Base-by-base conservation (phyloP, 2,888 invertebrate genomes). In the Dasysyrphus tricinctus region DNA sequence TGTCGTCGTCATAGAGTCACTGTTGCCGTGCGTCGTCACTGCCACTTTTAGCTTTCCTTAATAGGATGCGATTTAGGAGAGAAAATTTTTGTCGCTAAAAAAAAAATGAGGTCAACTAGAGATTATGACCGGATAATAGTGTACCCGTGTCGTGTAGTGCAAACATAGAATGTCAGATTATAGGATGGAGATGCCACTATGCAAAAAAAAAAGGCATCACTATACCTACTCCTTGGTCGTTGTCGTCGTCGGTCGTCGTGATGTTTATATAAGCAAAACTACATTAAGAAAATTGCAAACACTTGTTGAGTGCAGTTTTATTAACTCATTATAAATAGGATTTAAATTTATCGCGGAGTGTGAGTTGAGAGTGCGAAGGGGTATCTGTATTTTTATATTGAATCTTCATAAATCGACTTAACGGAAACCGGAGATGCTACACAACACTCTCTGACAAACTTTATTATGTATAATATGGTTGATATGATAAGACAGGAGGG, bases 71-170 rank as follows among this genome's bases (percentile, higher is more conserved):
- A 85, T 85, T 80, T 80, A 70, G 69, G 56, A 76, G 84, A 84
- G 79, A 84, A 80, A 84, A 76, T 76, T 19, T 63, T 59, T 77
- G 44, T 44, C 72, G 4, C 67, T 56, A 11, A 29, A 65, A 69
- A 49, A 24, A 51, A 29, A 85, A 80, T 56, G 84, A 61, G 84
- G 80, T 85, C 84, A 80, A 80, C 72, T 63, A 56, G 47, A 85
- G 80, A 85, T 85, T 85, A 77, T 80, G 84, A 80, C 84, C 84
- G 84, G 84, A 85, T 80, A 85, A 77, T 73, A 72, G 67, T 59
- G 59, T 69, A 59, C 63, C 79, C 74, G 51, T 59, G 47, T 63
- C 32, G 78, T 69, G 51, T 59, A 73, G 57, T 57, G 77, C 78
- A 69, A 73, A 59, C 78, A 74, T 37, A 39, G 29, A 69, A 65